Conservation (phyloP, 2,113 vertebrate genomes). For the Perognathus longimembris region DNA sequence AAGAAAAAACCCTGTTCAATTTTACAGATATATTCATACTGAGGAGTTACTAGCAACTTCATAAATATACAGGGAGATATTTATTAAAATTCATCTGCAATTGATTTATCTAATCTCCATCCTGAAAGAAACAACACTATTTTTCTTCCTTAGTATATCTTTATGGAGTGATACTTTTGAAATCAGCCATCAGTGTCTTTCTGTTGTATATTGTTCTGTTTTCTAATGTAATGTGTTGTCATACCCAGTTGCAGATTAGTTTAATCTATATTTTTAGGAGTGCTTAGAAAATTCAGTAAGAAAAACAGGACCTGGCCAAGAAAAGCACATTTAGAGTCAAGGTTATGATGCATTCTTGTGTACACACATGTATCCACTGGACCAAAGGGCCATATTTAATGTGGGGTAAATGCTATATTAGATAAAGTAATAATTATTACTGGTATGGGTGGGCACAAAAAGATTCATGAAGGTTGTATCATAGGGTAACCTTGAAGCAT, state of each 20-base stretch:
- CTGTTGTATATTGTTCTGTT: neutral
- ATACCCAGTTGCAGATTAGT: neutral
- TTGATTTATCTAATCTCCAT: neutral
- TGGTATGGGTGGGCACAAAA: neutral
- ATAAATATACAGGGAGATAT: neutral
- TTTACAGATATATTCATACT: neutral
- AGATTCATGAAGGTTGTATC: neutral
- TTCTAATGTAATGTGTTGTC: neutral
- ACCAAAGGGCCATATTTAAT: neutral
- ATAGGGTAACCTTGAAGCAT: neutral
- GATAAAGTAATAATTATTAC: neutral
- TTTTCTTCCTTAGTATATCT: neutral
- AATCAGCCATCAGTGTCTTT: neutral
- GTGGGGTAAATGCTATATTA: neutral
- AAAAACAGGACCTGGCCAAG: neutral
- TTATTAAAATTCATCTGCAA: neutral
- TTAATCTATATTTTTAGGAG: neutral
- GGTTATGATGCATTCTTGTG: neutral
- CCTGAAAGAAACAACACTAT: neutral
- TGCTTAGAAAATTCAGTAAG: neutral
- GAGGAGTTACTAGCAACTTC: neutral
- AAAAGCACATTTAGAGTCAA: neutral
- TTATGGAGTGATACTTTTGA: neutral
- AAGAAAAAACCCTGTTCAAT: neutral
- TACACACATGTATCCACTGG: too few relatives aligned